Conservation (phyloP, 2,113 vertebrate genomes). For the Macquaria australasica region DNA sequence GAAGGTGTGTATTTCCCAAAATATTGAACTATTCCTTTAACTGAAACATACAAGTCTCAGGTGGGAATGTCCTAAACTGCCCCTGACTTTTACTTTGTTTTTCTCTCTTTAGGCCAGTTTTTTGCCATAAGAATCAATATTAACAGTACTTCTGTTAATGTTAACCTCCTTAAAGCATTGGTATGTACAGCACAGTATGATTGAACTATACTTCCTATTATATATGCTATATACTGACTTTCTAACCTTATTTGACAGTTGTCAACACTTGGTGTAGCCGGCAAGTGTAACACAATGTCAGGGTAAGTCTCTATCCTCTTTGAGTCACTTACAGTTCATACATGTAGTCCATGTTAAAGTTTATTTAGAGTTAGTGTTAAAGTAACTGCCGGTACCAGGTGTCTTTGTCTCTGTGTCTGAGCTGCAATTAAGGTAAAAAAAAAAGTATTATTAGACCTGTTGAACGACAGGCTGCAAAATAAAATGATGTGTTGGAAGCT, state of each 20-base stretch:
- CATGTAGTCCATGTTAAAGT: background rate
- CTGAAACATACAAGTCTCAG: background rate
- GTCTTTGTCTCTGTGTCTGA: background rate
- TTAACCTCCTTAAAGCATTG: background rate
- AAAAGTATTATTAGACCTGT: background rate
- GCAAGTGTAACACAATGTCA: background rate
- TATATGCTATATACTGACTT: background rate
- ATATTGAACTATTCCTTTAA: background rate
- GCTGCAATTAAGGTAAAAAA: background rate
- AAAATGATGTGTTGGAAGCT: background rate
- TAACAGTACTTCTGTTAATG: background rate
- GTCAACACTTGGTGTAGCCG: fast-evolving
- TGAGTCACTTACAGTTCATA: background rate
- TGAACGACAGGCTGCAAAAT: too few relatives aligned
- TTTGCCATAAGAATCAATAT: conserved; percentile 53
- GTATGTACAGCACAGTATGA: conserved; percentile 45
- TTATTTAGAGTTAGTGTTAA: too few relatives aligned
- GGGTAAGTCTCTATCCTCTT: conserved; percentile 51
- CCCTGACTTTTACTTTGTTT: background rate
- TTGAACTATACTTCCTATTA: background rate
- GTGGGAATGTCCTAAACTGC: background rate
- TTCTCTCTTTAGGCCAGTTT: conserved; percentile 60
- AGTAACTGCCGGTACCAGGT: too few relatives aligned
- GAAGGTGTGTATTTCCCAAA: too few relatives aligned
- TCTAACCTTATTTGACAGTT: conserved; percentile 49